Percentiles rank a stretch among this genome's conserved stretches.
phyloP scores from a whole-genome alignment of 2,888 invertebrate genomes.

The Toxonevra muliebris region DNA sequence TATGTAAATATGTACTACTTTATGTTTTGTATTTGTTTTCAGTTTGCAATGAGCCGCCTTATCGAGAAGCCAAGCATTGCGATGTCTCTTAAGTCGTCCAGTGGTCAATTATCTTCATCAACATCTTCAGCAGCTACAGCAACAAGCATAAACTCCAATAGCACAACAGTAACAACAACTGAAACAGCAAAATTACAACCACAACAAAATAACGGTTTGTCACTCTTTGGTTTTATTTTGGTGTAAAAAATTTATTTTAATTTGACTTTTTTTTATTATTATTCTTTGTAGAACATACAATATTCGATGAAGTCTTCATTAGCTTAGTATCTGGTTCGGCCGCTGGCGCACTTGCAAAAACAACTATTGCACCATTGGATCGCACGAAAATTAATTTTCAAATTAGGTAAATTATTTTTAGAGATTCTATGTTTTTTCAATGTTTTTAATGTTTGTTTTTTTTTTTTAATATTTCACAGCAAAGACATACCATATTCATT shows the following conservation, averaged over 20 bases:
- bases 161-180: too few relatives aligned
- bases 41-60: conserved; percentile 64
- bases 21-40: conserved; percentile 29
- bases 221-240: too few relatives aligned
- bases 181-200: too few relatives aligned
- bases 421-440: not conserved
- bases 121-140: conserved; percentile 21
- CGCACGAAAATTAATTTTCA: conserved; percentile 99
- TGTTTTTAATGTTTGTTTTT: not conserved
- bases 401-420: conserved; percentile 69
- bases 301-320: conserved; percentile 75
- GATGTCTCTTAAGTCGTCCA: conserved; percentile 61
- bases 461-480: conserved; percentile 43
- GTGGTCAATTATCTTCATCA: conserved; percentile 49
- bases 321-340: conserved; percentile 91
- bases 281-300: conserved; percentile 58
- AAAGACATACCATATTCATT: conserved; percentile 78
- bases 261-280: not conserved
- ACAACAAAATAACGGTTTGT: too few relatives aligned
- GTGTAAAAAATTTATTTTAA: not conserved
- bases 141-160: too few relatives aligned
- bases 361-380: conserved; percentile 95
- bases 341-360: conserved; percentile 96
- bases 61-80: conserved; percentile 62
- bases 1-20: not conserved